Conservation (phyloP, 2,113 vertebrate species). For the Silurus glanis region DNA sequence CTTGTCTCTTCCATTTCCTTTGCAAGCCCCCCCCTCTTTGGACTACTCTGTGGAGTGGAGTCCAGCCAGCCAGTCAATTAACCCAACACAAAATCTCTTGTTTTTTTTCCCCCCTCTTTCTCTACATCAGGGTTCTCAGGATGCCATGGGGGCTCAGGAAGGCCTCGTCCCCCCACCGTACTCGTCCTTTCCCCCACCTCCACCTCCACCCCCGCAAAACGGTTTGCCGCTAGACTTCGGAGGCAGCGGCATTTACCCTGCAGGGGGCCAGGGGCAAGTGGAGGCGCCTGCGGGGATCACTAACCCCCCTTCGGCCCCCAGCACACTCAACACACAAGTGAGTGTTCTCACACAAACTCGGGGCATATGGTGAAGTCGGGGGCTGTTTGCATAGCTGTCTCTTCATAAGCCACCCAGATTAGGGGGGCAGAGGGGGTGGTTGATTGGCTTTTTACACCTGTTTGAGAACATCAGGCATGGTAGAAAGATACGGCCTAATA, state of each 20-base stretch:
- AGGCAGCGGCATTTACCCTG: constrained; percentile 68
- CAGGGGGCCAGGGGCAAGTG: constrained; percentile 71
- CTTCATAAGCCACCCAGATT: neutral
- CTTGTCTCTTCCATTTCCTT: constrained; percentile 5
- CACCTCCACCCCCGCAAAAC: constrained; percentile 77
- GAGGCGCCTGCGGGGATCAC: constrained; percentile 66
- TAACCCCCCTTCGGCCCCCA: constrained; percentile 61
- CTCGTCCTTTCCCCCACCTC: constrained; percentile 75
- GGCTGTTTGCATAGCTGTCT: constrained; percentile 40
- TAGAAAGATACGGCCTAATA: neutral
- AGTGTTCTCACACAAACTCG: constrained; percentile 53
- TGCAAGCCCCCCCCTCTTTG: neutral
- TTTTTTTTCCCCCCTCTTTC: constrained; percentile 4
- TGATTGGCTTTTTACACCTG: constrained; percentile 36
- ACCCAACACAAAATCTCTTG: constrained; percentile 10
- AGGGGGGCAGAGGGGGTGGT: neutral
- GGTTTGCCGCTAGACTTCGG: constrained; percentile 76
- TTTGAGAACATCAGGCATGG: neutral
- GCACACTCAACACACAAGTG: constrained; percentile 70
- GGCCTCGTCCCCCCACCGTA: constrained; percentile 75
- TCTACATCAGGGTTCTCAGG: constrained; percentile 73
- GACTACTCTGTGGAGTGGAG: constrained; percentile 17
- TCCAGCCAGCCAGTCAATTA: constrained; percentile 25
- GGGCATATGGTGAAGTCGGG: constrained; percentile 37
- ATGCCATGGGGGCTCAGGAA: constrained; percentile 73